Evolutionary conservation across 1,140 invertebrate species (phyloP).

Genomic region (Lineus longissimus): DNA sequence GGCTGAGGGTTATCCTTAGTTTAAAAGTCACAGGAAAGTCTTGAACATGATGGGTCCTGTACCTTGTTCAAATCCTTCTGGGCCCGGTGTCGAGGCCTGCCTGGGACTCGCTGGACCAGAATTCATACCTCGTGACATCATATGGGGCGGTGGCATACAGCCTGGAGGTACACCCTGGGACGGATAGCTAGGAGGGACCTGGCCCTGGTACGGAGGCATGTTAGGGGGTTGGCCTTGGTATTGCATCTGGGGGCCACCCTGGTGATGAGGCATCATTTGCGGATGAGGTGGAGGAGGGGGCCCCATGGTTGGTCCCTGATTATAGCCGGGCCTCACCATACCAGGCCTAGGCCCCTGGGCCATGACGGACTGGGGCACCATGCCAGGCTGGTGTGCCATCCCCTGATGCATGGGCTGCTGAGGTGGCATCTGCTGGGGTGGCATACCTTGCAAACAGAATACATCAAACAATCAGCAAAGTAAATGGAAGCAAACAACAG

Average conservation of each 20-base stretch:
- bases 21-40: no score
- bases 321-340: not conserved
- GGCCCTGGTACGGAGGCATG: conserved; percentile 8
- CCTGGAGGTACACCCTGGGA: conserved; percentile 8
- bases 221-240: conserved; percentile 15
- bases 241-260: conserved; percentile 17
- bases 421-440: no score
- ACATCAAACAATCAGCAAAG: no score
- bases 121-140: conserved; percentile 13
- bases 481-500: no score
- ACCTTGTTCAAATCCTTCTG: conserved; percentile 6
- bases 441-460: no score
- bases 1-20: no score
- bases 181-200: conserved; percentile 16
- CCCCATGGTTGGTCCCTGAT: conserved; percentile 7
- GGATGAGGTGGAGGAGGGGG: conserved; percentile 12
- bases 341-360: no score
- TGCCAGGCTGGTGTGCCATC: no score
- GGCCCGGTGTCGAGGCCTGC: not conserved
- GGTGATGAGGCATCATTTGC: conserved; percentile 17
- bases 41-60: no score
- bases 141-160: conserved; percentile 18
- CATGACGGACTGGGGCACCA: no score
- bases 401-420: no score
- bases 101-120: conserved; percentile 11